phyloP scores from a whole-genome alignment of 2,113 vertebrate species.

The Microcebus murinus region DNA sequence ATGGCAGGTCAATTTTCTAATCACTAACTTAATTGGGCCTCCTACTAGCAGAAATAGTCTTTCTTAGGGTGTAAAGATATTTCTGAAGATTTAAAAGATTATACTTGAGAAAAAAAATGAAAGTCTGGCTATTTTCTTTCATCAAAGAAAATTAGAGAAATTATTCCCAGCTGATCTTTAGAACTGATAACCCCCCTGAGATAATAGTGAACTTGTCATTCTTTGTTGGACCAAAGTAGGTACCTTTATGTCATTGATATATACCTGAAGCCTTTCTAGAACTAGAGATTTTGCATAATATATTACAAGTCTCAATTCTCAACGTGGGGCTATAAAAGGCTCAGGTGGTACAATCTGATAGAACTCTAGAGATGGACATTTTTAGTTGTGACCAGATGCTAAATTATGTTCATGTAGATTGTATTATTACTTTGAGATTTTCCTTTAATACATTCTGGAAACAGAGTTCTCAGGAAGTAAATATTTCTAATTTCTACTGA shows the following conservation, averaged over 20 bases:
- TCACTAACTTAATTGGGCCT: slow-evolving; percentile 22
- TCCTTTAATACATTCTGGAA: neutral
- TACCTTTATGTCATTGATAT: neutral
- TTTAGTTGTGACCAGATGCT: neutral
- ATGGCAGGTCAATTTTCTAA: neutral
- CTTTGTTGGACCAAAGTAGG: neutral
- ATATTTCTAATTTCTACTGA: neutral
- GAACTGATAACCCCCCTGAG: neutral
- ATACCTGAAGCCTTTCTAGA: neutral
- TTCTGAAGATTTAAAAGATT: neutral
- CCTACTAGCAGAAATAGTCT: neutral
- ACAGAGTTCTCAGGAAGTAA: neutral
- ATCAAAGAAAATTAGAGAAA: slow-evolving; percentile 3
- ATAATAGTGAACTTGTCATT: neutral
- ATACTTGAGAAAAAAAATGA: neutral
- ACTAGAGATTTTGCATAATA: neutral
- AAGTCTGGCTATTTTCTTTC: neutral
- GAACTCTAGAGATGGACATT: neutral
- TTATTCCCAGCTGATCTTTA: neutral
- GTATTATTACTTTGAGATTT: neutral
- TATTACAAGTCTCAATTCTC: neutral
- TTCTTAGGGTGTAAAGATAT: neutral
- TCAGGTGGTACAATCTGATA: neutral
- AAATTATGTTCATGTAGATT: neutral
- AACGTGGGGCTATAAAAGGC: neutral